Evolutionary conservation across 2,797 vertebrate species (phyloP).

Genomic region (Philypnodon macrostomus): DNA sequence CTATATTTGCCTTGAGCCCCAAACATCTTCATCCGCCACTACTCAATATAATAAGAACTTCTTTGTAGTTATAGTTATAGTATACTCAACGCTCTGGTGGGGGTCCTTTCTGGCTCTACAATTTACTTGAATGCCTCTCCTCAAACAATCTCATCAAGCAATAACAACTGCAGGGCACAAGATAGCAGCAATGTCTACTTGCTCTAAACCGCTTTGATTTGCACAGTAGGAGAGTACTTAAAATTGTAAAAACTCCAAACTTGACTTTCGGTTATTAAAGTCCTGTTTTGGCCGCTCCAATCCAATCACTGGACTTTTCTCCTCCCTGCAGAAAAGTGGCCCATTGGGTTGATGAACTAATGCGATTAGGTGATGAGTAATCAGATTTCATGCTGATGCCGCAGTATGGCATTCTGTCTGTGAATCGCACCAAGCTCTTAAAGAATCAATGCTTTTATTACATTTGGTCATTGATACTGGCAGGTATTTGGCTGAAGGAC

Average conservation of each 20-base stretch:
- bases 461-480: background rate
- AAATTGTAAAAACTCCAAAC: background rate
- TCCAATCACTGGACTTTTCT: background rate
- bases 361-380: background rate
- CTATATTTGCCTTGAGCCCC: too few species aligned
- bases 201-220: background rate
- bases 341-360: background rate
- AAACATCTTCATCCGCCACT: too few species aligned
- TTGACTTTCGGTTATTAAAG: background rate
- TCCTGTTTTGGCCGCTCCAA: background rate
- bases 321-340: background rate
- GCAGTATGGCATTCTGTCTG: background rate
- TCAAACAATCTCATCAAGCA: background rate
- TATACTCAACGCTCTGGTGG: background rate
- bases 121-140: background rate
- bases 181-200: background rate
- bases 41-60: too few species aligned
- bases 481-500: background rate
- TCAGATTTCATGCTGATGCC: constrained; percentile 5
- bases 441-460: background rate
- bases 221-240: background rate
- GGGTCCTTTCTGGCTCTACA: background rate
- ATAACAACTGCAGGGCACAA: background rate
- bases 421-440: background rate
- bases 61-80: too few species aligned